Base-by-base conservation (phyloP, 2,113 vertebrate genomes). In the Brachionichthys hirsutus region DNA sequence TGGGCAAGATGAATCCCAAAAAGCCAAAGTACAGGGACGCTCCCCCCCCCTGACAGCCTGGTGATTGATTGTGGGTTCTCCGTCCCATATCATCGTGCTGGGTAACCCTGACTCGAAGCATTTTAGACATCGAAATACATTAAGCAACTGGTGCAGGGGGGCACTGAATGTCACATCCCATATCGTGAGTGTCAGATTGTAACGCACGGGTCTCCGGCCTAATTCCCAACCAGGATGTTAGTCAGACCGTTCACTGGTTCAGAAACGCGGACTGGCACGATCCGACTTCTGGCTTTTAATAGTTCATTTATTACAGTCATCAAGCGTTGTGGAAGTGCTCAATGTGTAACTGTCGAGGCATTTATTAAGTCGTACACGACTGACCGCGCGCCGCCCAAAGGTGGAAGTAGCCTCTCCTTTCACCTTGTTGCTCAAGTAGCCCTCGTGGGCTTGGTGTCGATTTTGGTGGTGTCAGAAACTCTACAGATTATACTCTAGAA, bases 121-220 rank as follows among this genome's bases (percentile, higher is more conserved):
- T 89, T 89, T 87, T 87, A 56, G 82, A 86, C 80, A 85, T 84
- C 68, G 84, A 85, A 88, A 88, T 88, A 87, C 78, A 77, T 81
- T 60, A 69, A 74, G 79, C 80, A 88, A 87, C 78, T 81, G 83
- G 73, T 83, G 58, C 75, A 71, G 68, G 74, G 74, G 59, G 72
- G 62, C 67, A 18, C 83, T 76, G 78, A 81, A 81, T 85, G 85
- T 78, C 87, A 90, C 83, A 85, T 85, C 78, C 85, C 77, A n/a
- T 46, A 24, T 65, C 18, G 42, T 89, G 87, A 89, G 61, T 87
- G 89, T 88, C 89, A 73, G 71, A 52, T 43, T 85, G 59, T 63
- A 64, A 85, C 82, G 68, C 50, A 59, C 48, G 64, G 66, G 60
- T 75, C 52, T 68, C 54, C 54, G 54, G 20, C 42, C 45, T 60